phyloP scores from a whole-genome alignment of 2,113 vertebrate species.

The Campylomormyrus numenius region DNA sequence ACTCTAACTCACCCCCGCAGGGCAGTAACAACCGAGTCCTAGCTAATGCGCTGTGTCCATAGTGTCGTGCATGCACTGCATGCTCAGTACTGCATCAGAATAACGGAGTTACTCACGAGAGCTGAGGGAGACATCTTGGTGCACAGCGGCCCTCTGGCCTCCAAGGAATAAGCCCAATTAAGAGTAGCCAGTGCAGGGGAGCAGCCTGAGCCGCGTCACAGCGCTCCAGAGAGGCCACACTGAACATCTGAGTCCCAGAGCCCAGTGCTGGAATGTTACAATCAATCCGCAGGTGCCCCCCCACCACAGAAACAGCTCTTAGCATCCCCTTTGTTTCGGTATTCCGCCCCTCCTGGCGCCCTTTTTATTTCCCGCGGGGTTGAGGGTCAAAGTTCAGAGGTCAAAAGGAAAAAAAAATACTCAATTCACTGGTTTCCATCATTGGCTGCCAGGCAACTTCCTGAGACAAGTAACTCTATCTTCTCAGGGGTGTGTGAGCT shows the following conservation, averaged over 20 bases:
- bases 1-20: neutral
- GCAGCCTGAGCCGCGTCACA: slow-evolving; percentile 50
- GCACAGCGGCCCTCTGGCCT: neutral
- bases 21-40: neutral
- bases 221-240: slow-evolving; percentile 44
- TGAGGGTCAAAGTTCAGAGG: slow-evolving; percentile 43
- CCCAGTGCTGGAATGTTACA: slow-evolving; percentile 61
- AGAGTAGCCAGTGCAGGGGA: slow-evolving; percentile 27
- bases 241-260: slow-evolving; percentile 55
- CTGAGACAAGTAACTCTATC: slow-evolving; percentile 27
- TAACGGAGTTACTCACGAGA: neutral
- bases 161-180: no score
- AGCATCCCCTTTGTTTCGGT: neutral
- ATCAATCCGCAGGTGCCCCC: slow-evolving; percentile 54
- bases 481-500: neutral
- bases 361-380: slow-evolving; percentile 39
- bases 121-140: neutral
- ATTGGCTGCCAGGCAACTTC: slow-evolving; percentile 25
- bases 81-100: neutral
- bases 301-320: slow-evolving; percentile 32
- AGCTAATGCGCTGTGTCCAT: neutral
- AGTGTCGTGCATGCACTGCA: neutral
- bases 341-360: slow-evolving; percentile 23
- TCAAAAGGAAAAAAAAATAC: slow-evolving; percentile 33
- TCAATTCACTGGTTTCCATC: slow-evolving; percentile 48